Base-by-base conservation (phyloP, 2,888 invertebrate genomes). In the Heliconius charithonia region DNA sequence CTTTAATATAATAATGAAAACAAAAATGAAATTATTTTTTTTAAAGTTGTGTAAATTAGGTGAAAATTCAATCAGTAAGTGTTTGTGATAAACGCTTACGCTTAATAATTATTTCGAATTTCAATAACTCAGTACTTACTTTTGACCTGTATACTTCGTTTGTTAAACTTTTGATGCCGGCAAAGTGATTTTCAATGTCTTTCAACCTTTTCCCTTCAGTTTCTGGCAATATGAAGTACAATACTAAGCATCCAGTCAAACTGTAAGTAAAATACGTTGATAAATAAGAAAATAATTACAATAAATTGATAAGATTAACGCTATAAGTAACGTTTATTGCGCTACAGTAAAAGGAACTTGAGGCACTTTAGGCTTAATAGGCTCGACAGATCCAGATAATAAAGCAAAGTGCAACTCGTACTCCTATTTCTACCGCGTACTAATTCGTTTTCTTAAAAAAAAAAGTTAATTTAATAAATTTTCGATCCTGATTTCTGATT, bases 121-220 rank as follows among this genome's bases (percentile, higher is more conserved):
- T 51, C 19, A 51, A 51, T 19, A 51, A 51, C n/a, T n/a, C 0
- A 59, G 56, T 51, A 67, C 77, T 59, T 62, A 89, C 94, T 90
- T 90, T 89, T 2, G 92, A 92, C 69, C 89, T 89, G 73, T 91
- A 91, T 4, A 96, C 94, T 78, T 90, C 85, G 81, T 96, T 96
- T 4, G 88, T 89, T 29, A 96, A 86, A 82, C 92, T 95, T 70
- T 91, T 93, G 41, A 95, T 87, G 0, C 97, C 97, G 0, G 96
- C 95, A 84, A 96, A 97, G 88, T 97, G 97, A 80, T 96, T 95
- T 84, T 97, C 96, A 74, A 97, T 97, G 83, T 97, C 97, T 77
- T 95, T 94, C 66, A 98, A 89, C 0, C 96, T 96, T 85, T 97
- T 96, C 0, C 97, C 97, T 89, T 98, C 98, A 0, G 98, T 98